Conservation (phyloP, 2,113 vertebrate genomes). For the Nesospiza acunhae region DNA sequence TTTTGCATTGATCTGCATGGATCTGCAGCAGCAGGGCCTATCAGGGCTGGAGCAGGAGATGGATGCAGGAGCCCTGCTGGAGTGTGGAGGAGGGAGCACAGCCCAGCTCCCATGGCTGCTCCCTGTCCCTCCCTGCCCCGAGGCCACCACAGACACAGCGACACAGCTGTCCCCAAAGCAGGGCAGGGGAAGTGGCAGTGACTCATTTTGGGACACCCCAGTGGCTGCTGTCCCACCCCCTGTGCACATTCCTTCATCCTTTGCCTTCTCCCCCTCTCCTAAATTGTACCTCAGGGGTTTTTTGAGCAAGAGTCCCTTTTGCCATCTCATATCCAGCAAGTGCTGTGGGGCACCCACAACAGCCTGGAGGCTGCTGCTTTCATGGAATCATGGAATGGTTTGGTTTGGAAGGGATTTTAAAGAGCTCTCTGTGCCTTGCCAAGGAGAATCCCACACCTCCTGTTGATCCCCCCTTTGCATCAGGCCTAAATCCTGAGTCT, state of each 20-base stretch:
- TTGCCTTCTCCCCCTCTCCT: background rate
- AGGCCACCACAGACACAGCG: rapidly evolving
- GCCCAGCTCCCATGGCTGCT: background rate
- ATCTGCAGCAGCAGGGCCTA: constrained; percentile 67
- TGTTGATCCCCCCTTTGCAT: background rate
- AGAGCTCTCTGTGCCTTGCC: background rate
- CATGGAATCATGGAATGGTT: rapidly evolving
- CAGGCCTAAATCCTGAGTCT: rapidly evolving
- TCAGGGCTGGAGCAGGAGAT: constrained; percentile 40
- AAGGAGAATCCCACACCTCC: background rate
- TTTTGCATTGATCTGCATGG: constrained; percentile 78
- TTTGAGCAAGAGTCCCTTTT: background rate
- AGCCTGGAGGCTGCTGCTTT: background rate
- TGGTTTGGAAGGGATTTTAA: background rate
- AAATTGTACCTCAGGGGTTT: rapidly evolving
- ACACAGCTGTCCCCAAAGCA: background rate
- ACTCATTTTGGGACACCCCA: rapidly evolving
- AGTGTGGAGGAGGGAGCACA: background rate
- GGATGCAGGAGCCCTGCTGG: constrained; percentile 17
- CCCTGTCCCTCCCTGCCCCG: rapidly evolving
- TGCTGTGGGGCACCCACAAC: rapidly evolving
- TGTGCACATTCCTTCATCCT: rapidly evolving
- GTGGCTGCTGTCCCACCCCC: rapidly evolving
- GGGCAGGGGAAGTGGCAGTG: rapidly evolving
- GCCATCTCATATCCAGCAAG: background rate